phyloP scores from a whole-genome alignment of 2,797 vertebrate species.

The Malacoraja senta region DNA sequence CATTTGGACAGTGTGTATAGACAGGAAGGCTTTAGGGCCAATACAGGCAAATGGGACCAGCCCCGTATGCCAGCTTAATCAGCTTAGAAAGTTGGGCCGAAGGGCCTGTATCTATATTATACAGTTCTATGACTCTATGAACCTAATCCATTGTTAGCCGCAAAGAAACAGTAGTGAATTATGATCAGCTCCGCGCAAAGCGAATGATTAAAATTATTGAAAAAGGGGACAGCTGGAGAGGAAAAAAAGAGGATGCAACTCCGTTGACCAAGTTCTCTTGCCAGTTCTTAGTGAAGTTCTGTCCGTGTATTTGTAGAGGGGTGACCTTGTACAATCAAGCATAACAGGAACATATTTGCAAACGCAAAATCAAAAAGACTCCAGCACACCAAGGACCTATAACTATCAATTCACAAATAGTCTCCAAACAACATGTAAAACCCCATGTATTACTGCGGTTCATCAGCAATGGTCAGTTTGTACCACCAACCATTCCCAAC shows the following conservation, averaged over 20 bases:
- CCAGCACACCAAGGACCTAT: background rate
- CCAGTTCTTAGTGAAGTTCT: background rate
- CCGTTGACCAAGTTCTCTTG: background rate
- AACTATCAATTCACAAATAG: background rate
- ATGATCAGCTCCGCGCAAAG: background rate
- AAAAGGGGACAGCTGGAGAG: background rate
- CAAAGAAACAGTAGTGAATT: background rate
- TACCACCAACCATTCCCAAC: background rate
- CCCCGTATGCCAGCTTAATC: too few species aligned
- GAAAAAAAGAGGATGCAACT: background rate
- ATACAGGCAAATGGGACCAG: too few species aligned
- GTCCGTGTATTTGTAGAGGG: background rate
- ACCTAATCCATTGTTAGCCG: background rate
- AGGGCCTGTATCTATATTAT: too few species aligned
- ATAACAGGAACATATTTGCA: conserved; percentile 6
- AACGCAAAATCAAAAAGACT: background rate
- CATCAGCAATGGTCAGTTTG: too few species aligned
- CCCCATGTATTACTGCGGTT: background rate
- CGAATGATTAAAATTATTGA: background rate
- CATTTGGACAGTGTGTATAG: too few species aligned
- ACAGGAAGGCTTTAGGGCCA: too few species aligned
- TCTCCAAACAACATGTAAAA: background rate
- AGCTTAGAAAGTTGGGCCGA: too few species aligned
- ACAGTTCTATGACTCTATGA: too few species aligned
- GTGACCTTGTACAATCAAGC: background rate